Percentiles rank a stretch among this genome's conserved stretches.
phyloP scores from a whole-genome alignment of 2,888 invertebrate species.

The Barypeithes pellucidus region DNA sequence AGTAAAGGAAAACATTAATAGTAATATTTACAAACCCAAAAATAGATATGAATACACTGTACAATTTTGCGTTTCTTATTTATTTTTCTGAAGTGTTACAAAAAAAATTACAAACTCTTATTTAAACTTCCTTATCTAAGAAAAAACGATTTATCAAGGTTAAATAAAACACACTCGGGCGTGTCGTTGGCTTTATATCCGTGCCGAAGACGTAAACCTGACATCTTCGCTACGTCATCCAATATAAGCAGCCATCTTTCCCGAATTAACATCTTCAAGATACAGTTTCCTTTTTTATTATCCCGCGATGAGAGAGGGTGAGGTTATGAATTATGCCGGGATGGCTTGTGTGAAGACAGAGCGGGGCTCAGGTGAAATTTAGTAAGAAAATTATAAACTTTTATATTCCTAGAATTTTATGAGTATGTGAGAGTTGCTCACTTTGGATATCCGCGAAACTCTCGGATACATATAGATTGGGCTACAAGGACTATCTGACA shows the following conservation, averaged over 20 bases:
- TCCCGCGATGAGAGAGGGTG: conserved; percentile 14
- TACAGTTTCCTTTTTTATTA: conserved; percentile 47
- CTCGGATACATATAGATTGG: too few species aligned
- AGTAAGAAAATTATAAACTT: background rate
- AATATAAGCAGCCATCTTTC: conserved; percentile 49
- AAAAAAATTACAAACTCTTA: background rate
- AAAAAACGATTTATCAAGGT: conserved; percentile 36
- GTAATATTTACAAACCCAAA: too few species aligned
- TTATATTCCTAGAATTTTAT: too few species aligned
- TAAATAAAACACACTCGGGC: conserved; percentile 29
- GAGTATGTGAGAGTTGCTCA: too few species aligned
- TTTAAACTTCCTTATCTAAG: background rate
- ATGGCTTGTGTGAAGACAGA: conserved; percentile 6
- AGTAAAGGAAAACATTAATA: too few species aligned
- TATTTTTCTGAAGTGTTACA: too few species aligned
- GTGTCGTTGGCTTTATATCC: conserved; percentile 35
- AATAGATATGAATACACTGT: too few species aligned
- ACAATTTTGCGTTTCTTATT: too few species aligned
- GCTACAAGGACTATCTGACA: too few species aligned
- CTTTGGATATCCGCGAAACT: too few species aligned
- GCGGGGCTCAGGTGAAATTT: background rate
- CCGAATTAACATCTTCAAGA: conserved; percentile 47
- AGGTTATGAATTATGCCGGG: conserved; percentile 34
- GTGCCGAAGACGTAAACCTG: conserved; percentile 38
- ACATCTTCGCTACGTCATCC: conserved; percentile 49